These are phyloP conservation scores for Cydia fagiglandana DNA, from an alignment of 1,140 invertebrate species.

Conservation along the genomic window DNA sequence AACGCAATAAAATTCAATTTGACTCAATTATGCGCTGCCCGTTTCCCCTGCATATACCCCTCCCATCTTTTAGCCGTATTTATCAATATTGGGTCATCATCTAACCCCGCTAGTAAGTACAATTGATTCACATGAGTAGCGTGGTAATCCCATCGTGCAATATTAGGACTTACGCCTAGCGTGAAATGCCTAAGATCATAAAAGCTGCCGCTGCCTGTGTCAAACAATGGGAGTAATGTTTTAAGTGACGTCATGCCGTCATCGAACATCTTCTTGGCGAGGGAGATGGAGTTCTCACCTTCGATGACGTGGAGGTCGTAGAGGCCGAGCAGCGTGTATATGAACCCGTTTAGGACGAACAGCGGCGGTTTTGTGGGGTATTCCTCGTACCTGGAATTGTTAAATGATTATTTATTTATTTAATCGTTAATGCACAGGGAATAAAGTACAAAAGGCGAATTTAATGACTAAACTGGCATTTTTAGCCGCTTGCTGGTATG, in stretches of 20 bases:
- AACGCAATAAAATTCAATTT: neutral
- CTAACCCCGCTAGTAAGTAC: constrained; percentile 92
- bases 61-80: constrained; percentile 96
- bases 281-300: constrained; percentile 79
- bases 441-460: too few species aligned
- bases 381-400: constrained; percentile 93
- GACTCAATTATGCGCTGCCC: constrained; percentile 92
- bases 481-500: too few species aligned
- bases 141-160: constrained; percentile 98
- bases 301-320: constrained; percentile 92
- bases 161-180: constrained; percentile 93
- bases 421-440: too few species aligned
- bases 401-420: too few species aligned
- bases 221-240: constrained; percentile 93
- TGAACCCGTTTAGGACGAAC: constrained; percentile 99
- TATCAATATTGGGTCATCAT: constrained; percentile 90
- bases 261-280: constrained; percentile 88
- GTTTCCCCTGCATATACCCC: constrained; percentile 96
- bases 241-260: constrained; percentile 94
- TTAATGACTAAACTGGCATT: too few species aligned
- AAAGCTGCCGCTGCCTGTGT: constrained; percentile 97
- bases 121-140: constrained; percentile 98
- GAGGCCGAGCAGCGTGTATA: constrained; percentile 97
- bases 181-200: constrained; percentile 98
- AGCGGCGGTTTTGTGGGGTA: constrained; percentile 97